A percentile compares a stretch with the other conserved stretches of the same genome.
Evolutionary conservation across 1,140 invertebrate species (phyloP).

Genomic region (Cotesia chilonis): DNA sequence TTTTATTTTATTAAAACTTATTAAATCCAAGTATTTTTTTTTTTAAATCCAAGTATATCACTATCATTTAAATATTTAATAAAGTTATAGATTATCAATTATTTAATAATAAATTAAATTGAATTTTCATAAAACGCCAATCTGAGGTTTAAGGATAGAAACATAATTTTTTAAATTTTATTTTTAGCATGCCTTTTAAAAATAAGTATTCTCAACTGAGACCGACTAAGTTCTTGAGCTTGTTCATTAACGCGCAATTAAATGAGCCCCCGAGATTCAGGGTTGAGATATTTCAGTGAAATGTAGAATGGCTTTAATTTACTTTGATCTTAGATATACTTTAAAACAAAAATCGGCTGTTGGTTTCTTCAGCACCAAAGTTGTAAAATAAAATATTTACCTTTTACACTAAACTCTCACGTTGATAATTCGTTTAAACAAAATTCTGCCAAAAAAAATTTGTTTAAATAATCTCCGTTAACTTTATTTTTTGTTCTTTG

Average conservation of each 20-base stretch:
- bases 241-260: constrained; percentile 27
- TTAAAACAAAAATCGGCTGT: background rate
- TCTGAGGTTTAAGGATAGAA: background rate
- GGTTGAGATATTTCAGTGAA: background rate
- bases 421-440: too few relatives aligned
- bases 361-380: too few relatives aligned
- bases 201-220: constrained; percentile 4
- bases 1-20: too few relatives aligned
- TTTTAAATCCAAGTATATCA: too few relatives aligned
- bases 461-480: background rate
- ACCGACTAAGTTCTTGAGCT: background rate
- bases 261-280: constrained; percentile 13
- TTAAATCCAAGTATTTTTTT: too few relatives aligned
- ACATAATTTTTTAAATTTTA: background rate
- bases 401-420: too few relatives aligned
- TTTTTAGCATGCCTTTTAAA: background rate
- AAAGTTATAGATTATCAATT: too few relatives aligned
- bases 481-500: constrained; percentile 39
- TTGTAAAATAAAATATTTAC: too few relatives aligned
- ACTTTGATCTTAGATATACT: background rate
- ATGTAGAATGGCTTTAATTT: background rate
- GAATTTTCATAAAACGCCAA: background rate
- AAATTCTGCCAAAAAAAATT: too few relatives aligned
- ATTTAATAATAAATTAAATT: too few relatives aligned
- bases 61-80: too few relatives aligned